Conservation (phyloP, 2,113 vertebrate species). For the Rutilus rutilus region DNA sequence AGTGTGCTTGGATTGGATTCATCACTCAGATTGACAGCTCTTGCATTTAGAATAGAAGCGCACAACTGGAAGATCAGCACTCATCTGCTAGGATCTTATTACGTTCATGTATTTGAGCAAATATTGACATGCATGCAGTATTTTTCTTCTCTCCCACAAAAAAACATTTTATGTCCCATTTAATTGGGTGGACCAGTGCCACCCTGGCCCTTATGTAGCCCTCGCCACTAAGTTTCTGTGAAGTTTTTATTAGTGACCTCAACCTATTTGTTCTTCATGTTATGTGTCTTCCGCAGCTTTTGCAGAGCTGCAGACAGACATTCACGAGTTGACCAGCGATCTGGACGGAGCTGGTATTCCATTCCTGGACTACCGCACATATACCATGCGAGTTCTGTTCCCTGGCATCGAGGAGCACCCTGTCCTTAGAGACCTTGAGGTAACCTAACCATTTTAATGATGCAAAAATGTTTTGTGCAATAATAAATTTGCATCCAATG, state of each 20-base stretch:
- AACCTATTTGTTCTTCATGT: background rate
- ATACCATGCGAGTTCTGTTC: slow-evolving; percentile 97
- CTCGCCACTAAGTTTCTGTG: background rate
- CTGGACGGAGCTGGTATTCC: slow-evolving; percentile 95
- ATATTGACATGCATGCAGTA: too few relatives aligned
- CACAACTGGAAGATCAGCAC: too few relatives aligned
- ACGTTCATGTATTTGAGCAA: too few relatives aligned
- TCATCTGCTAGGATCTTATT: too few relatives aligned
- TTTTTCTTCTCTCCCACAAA: too few relatives aligned
- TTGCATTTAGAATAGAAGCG: too few relatives aligned
- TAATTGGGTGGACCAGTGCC: too few relatives aligned
- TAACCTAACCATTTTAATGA: slow-evolving; percentile 60
- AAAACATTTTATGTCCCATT: too few relatives aligned
- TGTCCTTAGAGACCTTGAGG: slow-evolving; percentile 94
- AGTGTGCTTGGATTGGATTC: too few relatives aligned
- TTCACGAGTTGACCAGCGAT: slow-evolving; percentile 95
- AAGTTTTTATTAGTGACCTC: background rate
- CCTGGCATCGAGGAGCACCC: slow-evolving; percentile 98
- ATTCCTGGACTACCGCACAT: slow-evolving; percentile 94
- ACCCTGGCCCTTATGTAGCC: too few relatives aligned
- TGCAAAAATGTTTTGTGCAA: slow-evolving; percentile 2
- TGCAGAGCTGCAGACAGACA: slow-evolving; percentile 97
- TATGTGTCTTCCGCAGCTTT: slow-evolving; percentile 81
- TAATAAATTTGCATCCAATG: slow-evolving; percentile 7
- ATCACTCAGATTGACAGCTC: too few relatives aligned